Base-by-base conservation (phyloP, 2,888 invertebrate genomes). In the Liopterus haemorrhoidalis region DNA sequence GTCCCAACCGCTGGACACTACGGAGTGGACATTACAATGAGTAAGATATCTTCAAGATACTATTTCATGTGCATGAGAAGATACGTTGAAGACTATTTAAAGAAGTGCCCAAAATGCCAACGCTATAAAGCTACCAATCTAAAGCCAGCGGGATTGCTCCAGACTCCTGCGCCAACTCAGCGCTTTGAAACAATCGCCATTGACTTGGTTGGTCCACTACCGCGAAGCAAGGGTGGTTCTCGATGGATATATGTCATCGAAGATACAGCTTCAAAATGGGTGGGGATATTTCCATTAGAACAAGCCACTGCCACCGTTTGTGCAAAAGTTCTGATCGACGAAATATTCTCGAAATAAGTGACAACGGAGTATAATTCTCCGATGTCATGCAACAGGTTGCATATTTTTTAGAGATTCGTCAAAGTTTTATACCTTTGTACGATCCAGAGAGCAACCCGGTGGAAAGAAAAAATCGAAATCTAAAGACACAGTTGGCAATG, bases 1-100 rank as follows among this genome's bases (percentile, higher is more conserved):
- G 68, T 57, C 47, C 64, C 14, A 66, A 72, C 40, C 67, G 72
- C 0, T 5, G 51, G 48, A 0, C 51, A 54, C 15, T 49, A 52
- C 5, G 52, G 49, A 2, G 14, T 19, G 0, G 41, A 46, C 2
- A 3, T 24, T 0, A 52, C 52, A 0, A 4, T 44, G 0, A 19
- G 35, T 1, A 15, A 30, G 3, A 53, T 54, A 0, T 4, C 21
- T 0, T 27, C 3, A 1, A 31, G 49, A 0, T 53, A 49, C 9
- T 53, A 35, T 12, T 53, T 48, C 47, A 14, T 49, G 3, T 42
- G 45, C 3, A 40, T 53, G 41, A 9, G 36, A n/a, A 27, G 16
- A 5, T 30, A 47, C 2, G 24, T 54, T 2, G 11, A 15, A 1
- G 31, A 48, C 0, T 30, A 54, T 15, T 28, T 54, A 1, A 25